Percentiles rank a stretch among this genome's conserved stretches.
Conservation (phyloP, 1,140 invertebrate genomes). For the Drosophila grimshawi region DNA sequence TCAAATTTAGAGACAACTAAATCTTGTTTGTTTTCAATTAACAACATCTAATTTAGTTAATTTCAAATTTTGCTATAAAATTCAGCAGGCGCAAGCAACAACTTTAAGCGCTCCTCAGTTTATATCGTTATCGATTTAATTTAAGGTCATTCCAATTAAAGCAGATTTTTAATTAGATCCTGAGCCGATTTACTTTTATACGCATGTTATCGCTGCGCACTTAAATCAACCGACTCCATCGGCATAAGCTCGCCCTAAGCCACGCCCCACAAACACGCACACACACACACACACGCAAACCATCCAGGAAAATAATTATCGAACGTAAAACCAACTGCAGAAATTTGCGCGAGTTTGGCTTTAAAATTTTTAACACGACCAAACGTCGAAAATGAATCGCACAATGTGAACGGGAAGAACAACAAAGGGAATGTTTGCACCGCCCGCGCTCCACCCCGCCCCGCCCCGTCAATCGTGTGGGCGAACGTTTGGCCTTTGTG, state of each 20-base stretch:
- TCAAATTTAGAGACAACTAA: not conserved
- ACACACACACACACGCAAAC: slow-evolving; percentile 3
- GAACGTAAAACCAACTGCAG: slow-evolving; percentile 55
- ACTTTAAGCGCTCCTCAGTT: not conserved
- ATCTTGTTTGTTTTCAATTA: too few species aligned
- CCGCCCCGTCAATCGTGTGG: not conserved
- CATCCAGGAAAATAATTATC: slow-evolving; percentile 60
- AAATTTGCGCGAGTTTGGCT: slow-evolving; percentile 70
- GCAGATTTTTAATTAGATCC: slow-evolving; percentile 40
- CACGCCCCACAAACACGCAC: slow-evolving; percentile 8
- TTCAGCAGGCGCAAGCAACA: too few species aligned
- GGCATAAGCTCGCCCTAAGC: not conserved
- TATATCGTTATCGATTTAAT: slow-evolving; percentile 12
- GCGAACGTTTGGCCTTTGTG: slow-evolving; percentile 16
- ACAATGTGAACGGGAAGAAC: slow-evolving; percentile 24
- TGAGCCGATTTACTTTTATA: slow-evolving; percentile 4
- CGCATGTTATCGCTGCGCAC: slow-evolving; percentile 10
- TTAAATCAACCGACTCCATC: slow-evolving; percentile 2
- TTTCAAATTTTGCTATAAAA: too few species aligned
- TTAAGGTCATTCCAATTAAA: slow-evolving; percentile 15
- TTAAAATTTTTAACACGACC: slow-evolving; percentile 58
- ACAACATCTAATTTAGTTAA: too few species aligned
- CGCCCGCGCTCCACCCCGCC: slow-evolving; percentile 2
- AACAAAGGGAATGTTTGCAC: slow-evolving; percentile 51
- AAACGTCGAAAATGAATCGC: slow-evolving; percentile 14